Base-by-base conservation (phyloP, 2,113 vertebrate genomes). In the Chlamydotis undulata region DNA sequence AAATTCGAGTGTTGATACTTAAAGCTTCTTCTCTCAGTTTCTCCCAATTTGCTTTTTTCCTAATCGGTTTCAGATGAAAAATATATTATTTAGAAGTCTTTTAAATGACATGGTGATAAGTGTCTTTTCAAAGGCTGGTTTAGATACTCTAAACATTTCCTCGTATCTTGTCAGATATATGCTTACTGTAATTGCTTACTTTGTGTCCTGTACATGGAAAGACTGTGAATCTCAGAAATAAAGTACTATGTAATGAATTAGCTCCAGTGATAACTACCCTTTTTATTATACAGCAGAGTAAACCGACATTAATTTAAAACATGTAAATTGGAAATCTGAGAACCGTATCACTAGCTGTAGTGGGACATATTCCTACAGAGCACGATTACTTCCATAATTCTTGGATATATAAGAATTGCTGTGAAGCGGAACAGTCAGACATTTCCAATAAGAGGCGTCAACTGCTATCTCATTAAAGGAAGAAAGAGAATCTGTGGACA, bases 241-340 rank as follows among this genome's bases (percentile, higher is more conserved):
- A 91, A 92, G 56, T 80, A 82, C 78, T 92, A 33, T 69, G n/a
- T 69, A 94, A 86, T 95, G 83, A 95, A 93, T 97, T 96, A 94
- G 25, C 90, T 95, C 56, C 63, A 73, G 13, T 95, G 93, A 95
- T 97, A 97, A 97, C 83, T 93, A 65, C 60, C 9, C 6, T 74
- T 89, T 96, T 96, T 96, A 88, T 96, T 97, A 74, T 92, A 89
- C 70, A 94, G 77, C 60, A 95, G 87, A 95, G 76, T 95, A 97
- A 98, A 96, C 64, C 91, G 28, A 74, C 90, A 95, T 97, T 97
- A 97, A 96, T 98, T 97, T 97, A 94, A 95, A 96, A 94, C 84
- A 94, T 64, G 83, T 86, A 97, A 97, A 97, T 97, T 96, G 76
- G 94, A 97, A 97, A 97, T 94, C 89, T 74, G 78, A 94, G 88